phyloP scores from a whole-genome alignment of 2,888 invertebrate species.

The Plebejus melissa region DNA sequence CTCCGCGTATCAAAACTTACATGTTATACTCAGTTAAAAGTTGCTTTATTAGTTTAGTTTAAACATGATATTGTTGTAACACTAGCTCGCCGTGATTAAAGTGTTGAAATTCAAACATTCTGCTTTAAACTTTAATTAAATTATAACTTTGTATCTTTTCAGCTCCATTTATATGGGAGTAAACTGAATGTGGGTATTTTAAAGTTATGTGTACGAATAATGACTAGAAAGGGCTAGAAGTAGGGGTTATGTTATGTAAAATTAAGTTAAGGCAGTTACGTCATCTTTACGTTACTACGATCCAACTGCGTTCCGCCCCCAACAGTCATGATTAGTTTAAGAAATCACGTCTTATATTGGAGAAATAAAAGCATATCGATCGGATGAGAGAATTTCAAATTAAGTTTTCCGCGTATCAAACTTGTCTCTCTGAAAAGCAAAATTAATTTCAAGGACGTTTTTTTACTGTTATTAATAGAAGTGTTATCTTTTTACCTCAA shows the following conservation, averaged over 20 bases:
- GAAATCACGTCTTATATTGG: no score
- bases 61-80: constrained; percentile 38
- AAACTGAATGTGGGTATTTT: neutral
- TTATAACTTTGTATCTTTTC: constrained; percentile 26
- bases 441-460: no score
- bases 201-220: neutral
- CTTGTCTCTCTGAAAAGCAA: no score
- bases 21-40: constrained; percentile 41
- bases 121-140: constrained; percentile 18
- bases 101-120: constrained; percentile 33
- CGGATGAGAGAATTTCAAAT: no score
- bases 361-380: no score
- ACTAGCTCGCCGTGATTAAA: constrained; percentile 31
- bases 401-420: no score
- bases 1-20: constrained; percentile 42
- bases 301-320: neutral
- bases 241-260: neutral
- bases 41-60: constrained; percentile 44
- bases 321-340: neutral
- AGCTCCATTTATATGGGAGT: constrained; percentile 7
- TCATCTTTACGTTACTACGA: neutral
- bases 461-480: no score
- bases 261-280: neutral
- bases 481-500: no score
- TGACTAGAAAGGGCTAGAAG: neutral